Evolutionary conservation across 2,888 invertebrate genomes (phyloP).

Genomic region (Ochropleura leucogaster): DNA sequence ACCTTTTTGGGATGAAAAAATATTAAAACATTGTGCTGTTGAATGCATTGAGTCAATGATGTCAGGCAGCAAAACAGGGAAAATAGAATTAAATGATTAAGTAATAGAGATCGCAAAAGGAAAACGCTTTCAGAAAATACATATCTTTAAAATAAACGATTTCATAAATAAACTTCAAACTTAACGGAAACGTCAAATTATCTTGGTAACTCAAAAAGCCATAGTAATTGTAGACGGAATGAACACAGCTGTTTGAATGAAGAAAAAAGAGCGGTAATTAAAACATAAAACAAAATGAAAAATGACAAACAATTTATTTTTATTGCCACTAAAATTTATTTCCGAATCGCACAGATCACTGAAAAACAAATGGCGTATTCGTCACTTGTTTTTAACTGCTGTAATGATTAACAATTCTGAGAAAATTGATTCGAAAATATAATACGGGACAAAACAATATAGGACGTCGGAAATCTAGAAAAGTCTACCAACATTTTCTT

Average conservation of each 20-base stretch:
- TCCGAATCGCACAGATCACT: constrained; percentile 27
- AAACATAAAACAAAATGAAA: constrained; percentile 15
- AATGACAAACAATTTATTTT: constrained; percentile 18
- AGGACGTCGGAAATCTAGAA: neutral
- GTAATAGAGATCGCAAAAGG: neutral
- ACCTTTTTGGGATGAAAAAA: too few relatives aligned
- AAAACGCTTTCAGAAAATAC: neutral
- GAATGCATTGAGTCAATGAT: too few relatives aligned
- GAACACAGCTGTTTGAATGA: constrained; percentile 8
- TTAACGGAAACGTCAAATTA: constrained; percentile 13
- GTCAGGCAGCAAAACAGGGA: too few relatives aligned
- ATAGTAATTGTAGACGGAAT: constrained; percentile 11
- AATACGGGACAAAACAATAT: neutral
- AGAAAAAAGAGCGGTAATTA: neutral
- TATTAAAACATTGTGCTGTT: too few relatives aligned
- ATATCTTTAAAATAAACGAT: neutral
- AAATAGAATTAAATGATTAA: too few relatives aligned
- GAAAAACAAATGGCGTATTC: constrained; percentile 25
- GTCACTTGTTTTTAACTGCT: constrained; percentile 27
- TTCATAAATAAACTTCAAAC: neutral
- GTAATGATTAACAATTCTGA: constrained; percentile 6
- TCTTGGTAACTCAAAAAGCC: neutral
- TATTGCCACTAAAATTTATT: constrained; percentile 28
- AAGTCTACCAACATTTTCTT: constrained; percentile 13
- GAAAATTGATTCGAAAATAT: constrained; percentile 9